phyloP scores from a whole-genome alignment of 2,797 vertebrate genomes.

The Melanogrammus aeglefinus region DNA sequence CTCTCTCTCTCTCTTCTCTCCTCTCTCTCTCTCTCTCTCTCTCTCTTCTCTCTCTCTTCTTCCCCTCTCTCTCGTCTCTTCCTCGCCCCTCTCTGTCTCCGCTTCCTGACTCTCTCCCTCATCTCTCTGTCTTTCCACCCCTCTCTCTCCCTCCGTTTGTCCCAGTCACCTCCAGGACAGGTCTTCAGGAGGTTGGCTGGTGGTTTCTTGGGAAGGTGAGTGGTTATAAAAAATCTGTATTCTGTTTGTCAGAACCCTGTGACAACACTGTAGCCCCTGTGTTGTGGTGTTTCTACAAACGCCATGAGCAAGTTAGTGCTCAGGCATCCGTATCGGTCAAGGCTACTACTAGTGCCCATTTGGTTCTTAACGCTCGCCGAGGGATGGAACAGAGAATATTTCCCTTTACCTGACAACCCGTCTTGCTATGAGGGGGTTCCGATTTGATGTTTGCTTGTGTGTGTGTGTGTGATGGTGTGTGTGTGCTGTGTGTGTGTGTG shows the following conservation, averaged over 20 bases:
- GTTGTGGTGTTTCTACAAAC: conserved; percentile 10
- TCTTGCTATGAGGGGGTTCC: background rate
- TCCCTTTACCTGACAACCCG: background rate
- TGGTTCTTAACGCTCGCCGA: background rate
- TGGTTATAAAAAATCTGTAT: background rate
- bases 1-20: background rate
- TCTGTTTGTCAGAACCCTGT: conserved; percentile 6
- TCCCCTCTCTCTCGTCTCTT: background rate
- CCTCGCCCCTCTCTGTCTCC: background rate
- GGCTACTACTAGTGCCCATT: too few species aligned
- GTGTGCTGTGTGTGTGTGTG: conserved; percentile 34
- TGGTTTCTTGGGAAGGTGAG: conserved; percentile 1
- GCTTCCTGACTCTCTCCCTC: background rate
- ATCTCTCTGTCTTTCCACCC: background rate
- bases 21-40: background rate
- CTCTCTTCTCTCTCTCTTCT: conserved; percentile 2
- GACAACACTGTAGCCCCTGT: background rate
- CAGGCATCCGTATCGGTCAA: too few species aligned
- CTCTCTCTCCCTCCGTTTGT: background rate
- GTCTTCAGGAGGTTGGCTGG: background rate
- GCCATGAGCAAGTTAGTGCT: too few species aligned
- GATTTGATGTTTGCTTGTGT: conserved; percentile 6
- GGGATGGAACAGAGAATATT: background rate
- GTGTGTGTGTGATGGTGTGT: background rate
- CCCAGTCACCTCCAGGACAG: conserved; percentile 30